Evolutionary conservation across 2,797 vertebrate genomes (phyloP), one percentile per base, ranked within the genome.

Genomic region (Lindbergichthys nudifrons): DNA sequence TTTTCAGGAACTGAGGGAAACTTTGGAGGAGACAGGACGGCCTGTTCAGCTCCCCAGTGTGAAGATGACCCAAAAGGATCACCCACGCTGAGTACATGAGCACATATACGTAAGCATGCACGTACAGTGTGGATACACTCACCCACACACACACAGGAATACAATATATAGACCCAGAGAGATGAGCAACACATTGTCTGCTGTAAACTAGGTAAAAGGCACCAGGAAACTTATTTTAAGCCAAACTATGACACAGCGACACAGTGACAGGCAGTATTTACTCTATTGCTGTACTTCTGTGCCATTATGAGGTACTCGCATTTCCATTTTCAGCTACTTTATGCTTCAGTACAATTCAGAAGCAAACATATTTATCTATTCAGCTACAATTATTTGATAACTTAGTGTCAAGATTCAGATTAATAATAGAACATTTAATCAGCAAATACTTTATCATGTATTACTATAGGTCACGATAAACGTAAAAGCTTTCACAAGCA

Each of bases 61-160:
- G 58, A 65, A 53, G 50, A 84, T 47, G 75, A 86, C 54, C 77
- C 53, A 51, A 62, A 59, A 79, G 50, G 4, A 72, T 60, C 68
- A 26, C 63, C 61, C 56, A 65, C 68, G 19, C 42, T 61, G 4
- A 72, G 52, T 58, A 61, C n/a, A 57, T 3, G 8, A 76, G 50
- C 32, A 21, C 46, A 4, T 64, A 26, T 26, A 71, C 0, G 14
- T 65, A 58, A 53, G 65, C 16, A 60, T 54, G 45, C 41, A 13
- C 0, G 1, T 3, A 45, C 23, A 50, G 13, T 19, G 23, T 10
- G 54, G 18, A 64, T 15, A 64, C 47, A 62, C 26, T 41, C 68
- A 43, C 57, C 63, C 68, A 39, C 50, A 26, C 57, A 65, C 54
- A 53, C 1, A 6, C 14, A 39, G 18, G 66, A 53, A 68, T 60